Conservation (phyloP, 2,797 vertebrate species). For the Zonotrichia albicollis region DNA sequence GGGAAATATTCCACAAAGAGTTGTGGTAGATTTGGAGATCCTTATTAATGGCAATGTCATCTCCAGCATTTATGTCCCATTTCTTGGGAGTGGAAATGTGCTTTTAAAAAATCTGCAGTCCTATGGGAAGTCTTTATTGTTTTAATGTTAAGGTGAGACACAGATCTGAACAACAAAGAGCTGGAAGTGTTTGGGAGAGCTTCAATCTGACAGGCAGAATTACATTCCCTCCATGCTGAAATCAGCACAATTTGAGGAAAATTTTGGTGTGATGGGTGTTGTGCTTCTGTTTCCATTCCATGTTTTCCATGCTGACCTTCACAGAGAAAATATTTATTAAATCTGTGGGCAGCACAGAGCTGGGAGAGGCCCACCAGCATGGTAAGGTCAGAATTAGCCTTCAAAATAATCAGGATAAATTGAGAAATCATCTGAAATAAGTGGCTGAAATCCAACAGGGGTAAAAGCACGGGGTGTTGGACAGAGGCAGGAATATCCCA, state of each 20-base stretch:
- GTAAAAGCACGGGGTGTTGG: neutral
- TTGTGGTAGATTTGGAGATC: neutral
- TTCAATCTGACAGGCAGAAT: neutral
- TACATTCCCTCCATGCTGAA: neutral
- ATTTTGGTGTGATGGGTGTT: neutral
- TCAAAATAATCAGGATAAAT: slow-evolving; percentile 3
- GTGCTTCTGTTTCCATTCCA: neutral
- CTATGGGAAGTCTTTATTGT: neutral
- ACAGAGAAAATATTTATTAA: neutral
- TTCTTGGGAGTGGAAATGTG: neutral
- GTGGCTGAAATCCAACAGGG: neutral
- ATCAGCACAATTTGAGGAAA: neutral
- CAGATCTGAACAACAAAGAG: neutral
- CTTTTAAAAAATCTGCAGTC: neutral
- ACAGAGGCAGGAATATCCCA: neutral
- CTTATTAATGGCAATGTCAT: neutral
- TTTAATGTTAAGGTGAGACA: neutral
- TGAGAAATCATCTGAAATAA: neutral
- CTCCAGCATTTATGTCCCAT: neutral
- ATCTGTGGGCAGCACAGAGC: neutral
- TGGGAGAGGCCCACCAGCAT: neutral
- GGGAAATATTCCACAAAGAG: neutral
- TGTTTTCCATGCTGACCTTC: neutral
- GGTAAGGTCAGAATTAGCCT: neutral
- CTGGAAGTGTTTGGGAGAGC: neutral